These are phyloP conservation scores for Mastomys natalensis DNA, from an alignment of 2,113 vertebrate genomes.

Conservation along the genomic window DNA sequence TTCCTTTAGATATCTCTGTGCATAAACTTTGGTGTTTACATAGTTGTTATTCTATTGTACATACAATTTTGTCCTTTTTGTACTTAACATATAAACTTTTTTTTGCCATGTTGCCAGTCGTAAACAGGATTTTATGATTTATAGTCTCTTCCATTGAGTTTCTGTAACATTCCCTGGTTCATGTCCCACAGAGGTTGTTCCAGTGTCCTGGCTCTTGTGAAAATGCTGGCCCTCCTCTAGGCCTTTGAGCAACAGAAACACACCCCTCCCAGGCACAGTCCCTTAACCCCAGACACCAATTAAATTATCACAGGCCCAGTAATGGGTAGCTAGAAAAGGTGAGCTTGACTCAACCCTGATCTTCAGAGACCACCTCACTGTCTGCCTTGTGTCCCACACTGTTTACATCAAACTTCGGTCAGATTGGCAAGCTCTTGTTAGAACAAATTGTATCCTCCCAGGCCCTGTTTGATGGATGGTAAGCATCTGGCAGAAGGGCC, in stretches of 20 bases:
- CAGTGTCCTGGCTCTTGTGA: neutral
- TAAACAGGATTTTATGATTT: constrained; percentile 68
- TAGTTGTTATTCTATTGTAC: constrained; percentile 80
- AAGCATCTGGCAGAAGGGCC: neutral
- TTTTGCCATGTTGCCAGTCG: constrained; percentile 80
- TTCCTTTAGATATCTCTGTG: constrained; percentile 77
- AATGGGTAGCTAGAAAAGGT: neutral
- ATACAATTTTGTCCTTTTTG: constrained; percentile 83
- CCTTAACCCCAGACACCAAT: neutral
- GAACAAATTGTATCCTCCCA: neutral
- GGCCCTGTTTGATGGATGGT: neutral
- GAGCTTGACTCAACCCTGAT: neutral
- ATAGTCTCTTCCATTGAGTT: constrained; percentile 45
- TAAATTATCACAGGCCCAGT: neutral
- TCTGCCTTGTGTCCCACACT: neutral
- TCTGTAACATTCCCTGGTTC: constrained; percentile 21
- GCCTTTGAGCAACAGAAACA: neutral
- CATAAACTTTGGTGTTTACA: constrained; percentile 78
- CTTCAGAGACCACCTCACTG: neutral
- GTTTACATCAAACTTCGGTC: neutral
- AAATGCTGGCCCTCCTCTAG: neutral
- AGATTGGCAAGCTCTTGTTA: neutral
- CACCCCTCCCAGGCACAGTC: neutral
- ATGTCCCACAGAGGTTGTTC: neutral
- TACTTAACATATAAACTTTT: constrained; percentile 83